Evolutionary conservation across 1,140 invertebrate species (phyloP), one percentile per base, ranked within the genome.

Genomic region (Venturia canescens): DNA sequence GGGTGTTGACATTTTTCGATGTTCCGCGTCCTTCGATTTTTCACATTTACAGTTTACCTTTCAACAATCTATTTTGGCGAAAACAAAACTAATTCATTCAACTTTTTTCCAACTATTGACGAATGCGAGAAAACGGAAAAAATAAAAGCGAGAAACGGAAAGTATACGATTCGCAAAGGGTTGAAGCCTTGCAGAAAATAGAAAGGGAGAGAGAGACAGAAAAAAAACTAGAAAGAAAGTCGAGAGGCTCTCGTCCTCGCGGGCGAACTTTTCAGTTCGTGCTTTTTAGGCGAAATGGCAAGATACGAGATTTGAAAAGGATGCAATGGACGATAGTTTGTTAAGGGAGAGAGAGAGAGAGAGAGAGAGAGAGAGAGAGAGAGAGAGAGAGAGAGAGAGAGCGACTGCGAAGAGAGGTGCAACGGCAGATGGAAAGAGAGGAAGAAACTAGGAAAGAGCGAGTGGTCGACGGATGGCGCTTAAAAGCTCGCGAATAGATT

Each of bases 401-500:
- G n/a, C n/a, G n/a, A n/a, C n/a, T n/a, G n/a, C 6, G 21, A 13
- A 63, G 3, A 26, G 60, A 63, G 21, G 60, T 63, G 23, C 11
- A 63, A 23, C 7, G 23, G 23, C 21, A 63, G 60, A 53, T n/a
- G n/a, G 60, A 26, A 23, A 63, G 3, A 63, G 60, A 63, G 60
- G 60, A 26, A 63, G 13, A 57, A 57, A 57, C 5, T 18, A 57
- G 5, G 70, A 29, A 44, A 48, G 26, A 27, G 26, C 3, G 34
- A 74, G 44, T 27, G 50, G 53, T 74, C 72, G 21, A 76, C 53
- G 29, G 72, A 21, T 53, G 60, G 72, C 60, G 23, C 72, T 34
- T 60, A 60, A 76, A 63, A 76, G 72, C 53, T 31, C 72, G 26
- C 27, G 53, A 27, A 76, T 76, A 76, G 53, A 76, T 63, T 31